Percentiles rank a stretch among this genome's conserved stretches.
phyloP scores from a whole-genome alignment of 2,797 vertebrate species.

The Paguma larvata region DNA sequence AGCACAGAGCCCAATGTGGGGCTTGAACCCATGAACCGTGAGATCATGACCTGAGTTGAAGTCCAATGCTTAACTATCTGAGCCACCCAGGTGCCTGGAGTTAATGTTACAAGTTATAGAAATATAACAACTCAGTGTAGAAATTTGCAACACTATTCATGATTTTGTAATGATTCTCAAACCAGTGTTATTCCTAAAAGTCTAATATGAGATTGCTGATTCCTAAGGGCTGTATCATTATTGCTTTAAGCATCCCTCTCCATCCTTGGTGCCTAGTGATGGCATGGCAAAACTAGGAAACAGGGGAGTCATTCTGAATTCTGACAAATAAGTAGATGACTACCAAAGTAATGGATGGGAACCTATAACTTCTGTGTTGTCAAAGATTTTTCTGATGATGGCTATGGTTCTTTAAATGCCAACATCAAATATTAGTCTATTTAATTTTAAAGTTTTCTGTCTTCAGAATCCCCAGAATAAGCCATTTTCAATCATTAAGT shows the following conservation, averaged over 20 bases:
- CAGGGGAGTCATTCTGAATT: neutral
- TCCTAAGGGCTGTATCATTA: neutral
- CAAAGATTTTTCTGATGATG: neutral
- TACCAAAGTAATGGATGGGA: neutral
- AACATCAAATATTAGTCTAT: neutral
- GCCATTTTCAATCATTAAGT: neutral
- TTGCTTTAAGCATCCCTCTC: neutral
- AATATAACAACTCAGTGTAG: neutral
- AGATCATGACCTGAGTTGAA: no score
- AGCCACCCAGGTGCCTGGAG: no score
- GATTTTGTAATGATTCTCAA: neutral
- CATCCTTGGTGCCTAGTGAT: neutral
- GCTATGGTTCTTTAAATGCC: neutral
- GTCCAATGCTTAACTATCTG: no score
- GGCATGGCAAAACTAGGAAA: neutral
- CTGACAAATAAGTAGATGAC: neutral
- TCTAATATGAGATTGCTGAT: neutral
- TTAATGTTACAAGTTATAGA: neutral
- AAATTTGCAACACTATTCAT: neutral
- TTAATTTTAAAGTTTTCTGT: neutral
- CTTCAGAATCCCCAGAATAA: neutral
- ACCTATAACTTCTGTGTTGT: neutral
- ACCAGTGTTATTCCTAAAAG: neutral
- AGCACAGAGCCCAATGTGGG: no score
- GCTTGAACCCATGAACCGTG: no score